Conservation (phyloP, 35 echinoderm and acorn worm genomes). For the Chiridota heheva region DNA sequence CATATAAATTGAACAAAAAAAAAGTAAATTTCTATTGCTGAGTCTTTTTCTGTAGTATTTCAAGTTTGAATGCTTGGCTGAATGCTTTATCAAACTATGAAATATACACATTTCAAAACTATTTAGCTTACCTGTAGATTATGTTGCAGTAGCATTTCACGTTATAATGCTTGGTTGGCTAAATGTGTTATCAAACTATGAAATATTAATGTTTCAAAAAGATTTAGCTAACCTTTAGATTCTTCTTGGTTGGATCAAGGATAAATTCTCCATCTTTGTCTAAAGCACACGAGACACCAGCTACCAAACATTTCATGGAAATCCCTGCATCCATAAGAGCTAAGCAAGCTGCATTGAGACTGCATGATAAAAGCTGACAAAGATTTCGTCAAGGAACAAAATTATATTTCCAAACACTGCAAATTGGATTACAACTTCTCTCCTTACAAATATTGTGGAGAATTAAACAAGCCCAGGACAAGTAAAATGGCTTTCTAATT, state of each 20-base stretch:
- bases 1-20: too few species aligned
- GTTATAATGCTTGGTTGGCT: background rate
- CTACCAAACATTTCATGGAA: constrained; percentile 88
- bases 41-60: too few species aligned
- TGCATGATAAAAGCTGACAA: constrained; percentile 72
- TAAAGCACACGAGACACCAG: constrained; percentile 72
- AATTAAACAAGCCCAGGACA: background rate
- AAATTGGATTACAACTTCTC: background rate
- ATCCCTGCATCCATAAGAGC: constrained; percentile 93
- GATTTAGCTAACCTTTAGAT: constrained; percentile 43
- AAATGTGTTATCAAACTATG: background rate
- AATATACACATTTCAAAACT: background rate
- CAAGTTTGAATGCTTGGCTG: background rate
- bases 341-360: constrained; percentile 91
- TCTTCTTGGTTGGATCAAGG: constrained; percentile 83
- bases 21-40: too few species aligned
- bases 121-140: background rate
- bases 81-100: background rate
- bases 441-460: background rate
- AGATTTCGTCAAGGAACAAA: constrained; percentile 12
- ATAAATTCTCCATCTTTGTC: constrained; percentile 62
- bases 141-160: too few species aligned
- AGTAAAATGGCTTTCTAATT: background rate
- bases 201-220: background rate
- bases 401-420: background rate